A percentile compares a stretch with the other conserved stretches of the same genome.
phyloP scores from a whole-genome alignment of 1,140 invertebrate genomes.

The Eriosoma lanigerum region DNA sequence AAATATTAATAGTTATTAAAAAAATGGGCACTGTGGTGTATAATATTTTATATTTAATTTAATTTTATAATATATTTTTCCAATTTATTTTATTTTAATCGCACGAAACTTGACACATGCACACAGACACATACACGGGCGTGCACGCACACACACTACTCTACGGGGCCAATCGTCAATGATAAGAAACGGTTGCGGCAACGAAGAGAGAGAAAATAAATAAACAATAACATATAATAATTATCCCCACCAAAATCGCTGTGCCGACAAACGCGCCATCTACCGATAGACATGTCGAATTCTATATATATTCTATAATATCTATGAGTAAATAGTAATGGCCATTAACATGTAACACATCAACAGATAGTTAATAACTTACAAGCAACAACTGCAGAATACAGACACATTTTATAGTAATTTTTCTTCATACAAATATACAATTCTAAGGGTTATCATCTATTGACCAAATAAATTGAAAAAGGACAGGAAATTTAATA shows the following conservation, averaged over 20 bases:
- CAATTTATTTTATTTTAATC: background rate
- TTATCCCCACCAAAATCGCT: background rate
- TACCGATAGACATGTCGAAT: background rate
- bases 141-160: constrained; percentile 37
- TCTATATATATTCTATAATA: no score
- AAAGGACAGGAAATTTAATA: no score
- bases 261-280: background rate
- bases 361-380: no score
- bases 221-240: constrained; percentile 20
- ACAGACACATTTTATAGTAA: no score
- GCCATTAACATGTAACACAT: no score
- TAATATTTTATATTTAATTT: no score
- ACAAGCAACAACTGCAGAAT: no score
- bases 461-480: no score
- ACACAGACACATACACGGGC: constrained; percentile 26
- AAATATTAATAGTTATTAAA: no score
- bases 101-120: constrained; percentile 4
- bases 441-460: no score
- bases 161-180: constrained; percentile 13
- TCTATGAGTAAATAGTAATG: no score
- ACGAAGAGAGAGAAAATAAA: constrained; percentile 24
- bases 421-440: no score
- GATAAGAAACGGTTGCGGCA: constrained; percentile 48
- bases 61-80: background rate
- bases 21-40: background rate